Conservation (phyloP, 2,888 invertebrate species). For the Prenolepis imparis region DNA sequence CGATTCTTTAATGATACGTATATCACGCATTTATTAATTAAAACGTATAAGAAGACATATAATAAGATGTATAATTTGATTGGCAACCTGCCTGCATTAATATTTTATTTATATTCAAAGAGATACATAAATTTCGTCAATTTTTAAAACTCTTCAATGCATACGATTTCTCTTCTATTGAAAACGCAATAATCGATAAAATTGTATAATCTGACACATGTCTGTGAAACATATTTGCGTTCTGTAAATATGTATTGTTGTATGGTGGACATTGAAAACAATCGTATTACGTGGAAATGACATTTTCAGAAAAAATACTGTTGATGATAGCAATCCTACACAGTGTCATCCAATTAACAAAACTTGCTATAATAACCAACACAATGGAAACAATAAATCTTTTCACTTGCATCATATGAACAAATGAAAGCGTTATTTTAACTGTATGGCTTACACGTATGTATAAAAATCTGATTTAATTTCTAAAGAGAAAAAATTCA, state of each 20-base stretch:
- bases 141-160: not conserved
- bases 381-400: conserved; percentile 43
- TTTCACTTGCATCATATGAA: conserved; percentile 28
- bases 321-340: conserved; percentile 55
- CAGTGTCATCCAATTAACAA: conserved; percentile 42
- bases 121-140: not conserved
- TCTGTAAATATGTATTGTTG: conserved; percentile 14
- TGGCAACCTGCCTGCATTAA: not conserved
- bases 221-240: conserved; percentile 10
- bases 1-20: not conserved
- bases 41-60: not conserved
- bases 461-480: conserved; percentile 2
- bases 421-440: conserved; percentile 24
- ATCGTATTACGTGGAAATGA: conserved; percentile 63
- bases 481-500: not conserved
- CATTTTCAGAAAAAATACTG: conserved; percentile 62
- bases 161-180: not conserved
- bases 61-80: not conserved
- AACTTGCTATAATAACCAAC: conserved; percentile 10
- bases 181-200: not conserved
- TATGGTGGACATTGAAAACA: conserved; percentile 40
- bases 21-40: not conserved
- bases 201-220: conserved; percentile 1
- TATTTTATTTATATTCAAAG: conserved; percentile 5
- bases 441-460: not conserved